These are phyloP conservation scores for Cheilinus undulatus DNA, from an alignment of 2,113 vertebrate species.

Conservation along the genomic window DNA sequence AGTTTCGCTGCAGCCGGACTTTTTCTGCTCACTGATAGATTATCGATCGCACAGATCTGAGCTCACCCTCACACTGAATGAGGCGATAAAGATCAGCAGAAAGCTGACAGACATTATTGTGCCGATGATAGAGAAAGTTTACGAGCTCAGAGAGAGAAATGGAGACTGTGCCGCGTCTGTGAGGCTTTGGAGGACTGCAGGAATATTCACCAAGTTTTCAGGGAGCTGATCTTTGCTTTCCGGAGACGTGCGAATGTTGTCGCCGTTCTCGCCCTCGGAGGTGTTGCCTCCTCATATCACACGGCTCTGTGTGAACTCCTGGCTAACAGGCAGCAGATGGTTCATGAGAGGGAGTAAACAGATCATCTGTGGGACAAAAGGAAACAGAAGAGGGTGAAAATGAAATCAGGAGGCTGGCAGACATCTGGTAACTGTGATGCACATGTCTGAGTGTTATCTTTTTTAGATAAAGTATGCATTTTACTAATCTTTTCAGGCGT, in stretches of 20 bases:
- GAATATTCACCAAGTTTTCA: not conserved
- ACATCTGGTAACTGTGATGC: not conserved
- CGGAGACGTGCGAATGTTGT: slow-evolving; percentile 9
- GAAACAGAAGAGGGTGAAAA: not conserved
- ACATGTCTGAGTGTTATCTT: not conserved
- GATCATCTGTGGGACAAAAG: not conserved
- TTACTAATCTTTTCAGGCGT: no score
- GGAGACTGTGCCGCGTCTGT: not conserved
- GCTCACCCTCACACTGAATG: not conserved
- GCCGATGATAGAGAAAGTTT: not conserved
- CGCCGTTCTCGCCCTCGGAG: slow-evolving; percentile 8
- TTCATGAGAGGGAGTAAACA: not conserved
- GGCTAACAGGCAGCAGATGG: slow-evolving; percentile 31
- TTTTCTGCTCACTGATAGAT: not conserved
- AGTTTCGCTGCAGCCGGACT: not conserved
- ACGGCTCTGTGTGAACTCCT: not conserved
- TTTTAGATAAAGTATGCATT: no score
- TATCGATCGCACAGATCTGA: not conserved
- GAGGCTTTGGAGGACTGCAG: slow-evolving; percentile 7
- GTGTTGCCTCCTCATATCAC: slow-evolving; percentile 24
- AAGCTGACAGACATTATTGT: not conserved
- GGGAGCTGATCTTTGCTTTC: slow-evolving; percentile 1
- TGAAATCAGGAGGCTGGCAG: no score
- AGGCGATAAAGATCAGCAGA: slow-evolving; percentile 2
- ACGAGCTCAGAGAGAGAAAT: not conserved